A percentile compares a stretch with the other conserved stretches of the same genome.
These are phyloP conservation scores for Wasmannia auropunctata DNA, from an alignment of 1,140 invertebrate genomes.

Conservation along the genomic window DNA sequence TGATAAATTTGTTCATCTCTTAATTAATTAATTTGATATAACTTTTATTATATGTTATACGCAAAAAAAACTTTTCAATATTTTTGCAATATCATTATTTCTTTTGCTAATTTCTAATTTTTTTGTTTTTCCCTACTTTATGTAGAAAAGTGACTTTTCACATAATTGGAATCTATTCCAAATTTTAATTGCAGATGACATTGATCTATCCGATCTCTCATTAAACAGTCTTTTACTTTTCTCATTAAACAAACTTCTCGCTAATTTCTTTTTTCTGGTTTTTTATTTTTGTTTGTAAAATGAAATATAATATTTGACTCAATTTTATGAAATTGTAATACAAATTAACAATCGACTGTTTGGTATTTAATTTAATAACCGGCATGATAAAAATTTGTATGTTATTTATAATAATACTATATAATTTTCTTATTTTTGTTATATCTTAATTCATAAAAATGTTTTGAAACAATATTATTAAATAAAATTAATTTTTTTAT, in stretches of 20 bases:
- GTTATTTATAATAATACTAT: background rate
- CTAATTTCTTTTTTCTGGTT: background rate
- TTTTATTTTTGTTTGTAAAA: background rate
- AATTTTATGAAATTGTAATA: background rate
- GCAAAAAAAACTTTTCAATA: slow-evolving; percentile 31
- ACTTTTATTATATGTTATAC: background rate
- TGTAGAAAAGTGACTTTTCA: slow-evolving; percentile 1
- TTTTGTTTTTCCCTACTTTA: background rate
- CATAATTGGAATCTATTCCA: slow-evolving; percentile 6
- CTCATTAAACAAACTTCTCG: background rate
- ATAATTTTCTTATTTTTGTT: background rate
- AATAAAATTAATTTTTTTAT: background rate
- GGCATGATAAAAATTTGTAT: background rate
- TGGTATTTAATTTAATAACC: background rate
- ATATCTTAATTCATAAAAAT: background rate
- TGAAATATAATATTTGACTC: background rate
- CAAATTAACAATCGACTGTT: background rate
- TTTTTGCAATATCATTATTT: background rate
- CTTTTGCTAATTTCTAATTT: background rate
- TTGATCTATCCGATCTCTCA: background rate
- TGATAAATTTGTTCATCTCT: background rate
- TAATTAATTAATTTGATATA: background rate
- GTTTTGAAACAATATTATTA: background rate
- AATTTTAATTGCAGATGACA: background rate
- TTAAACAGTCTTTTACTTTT: slow-evolving; percentile 4